Evolutionary conservation across 2,113 vertebrate genomes (phyloP), one percentile per base, ranked within the genome.

Genomic region (Cygnus buccinator): DNA sequence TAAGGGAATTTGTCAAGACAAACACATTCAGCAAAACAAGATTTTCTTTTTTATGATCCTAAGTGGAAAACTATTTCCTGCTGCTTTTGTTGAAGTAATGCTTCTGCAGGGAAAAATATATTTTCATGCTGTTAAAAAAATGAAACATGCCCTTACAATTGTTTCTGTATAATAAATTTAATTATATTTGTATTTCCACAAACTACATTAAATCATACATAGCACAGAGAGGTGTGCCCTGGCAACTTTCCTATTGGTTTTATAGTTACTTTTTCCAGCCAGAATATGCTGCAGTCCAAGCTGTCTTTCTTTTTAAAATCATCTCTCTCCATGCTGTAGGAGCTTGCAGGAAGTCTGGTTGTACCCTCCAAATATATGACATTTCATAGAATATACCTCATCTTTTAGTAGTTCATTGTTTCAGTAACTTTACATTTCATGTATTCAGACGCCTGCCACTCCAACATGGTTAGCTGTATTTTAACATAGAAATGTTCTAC

Each of bases 41-140:
- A 62, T 90, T 95, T 95, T 94, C 68, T 95, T 95, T 97, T 66
- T 96, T 95, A 82, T 31, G 78, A 94, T 92, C 55, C 52, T 94
- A 96, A 94, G 81, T 90, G 82, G 92, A 94, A 84, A 87, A 91
- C 61, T 61, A 50, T 89, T 89, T 94, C 95, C 89, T 94, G 81
- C 95, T 93, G 83, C 81, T 96, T 97, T 91, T 79, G 92, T 59
- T 94, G 63, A 85, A 75, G 66, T 75, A 86, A 94, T 89, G 89
- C 65, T 94, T 94, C 81, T 94, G 43, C n/a, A 73, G 75, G 87
- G 87, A 96, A 89, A 97, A 76, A 77, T 68, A 25, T 66, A 63
- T 93, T 92, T 96, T 87, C 59, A 52, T 83, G 91, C 33, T 26
- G 81, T 71, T 89, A 79, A 91, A 94, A 75, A 39, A 20, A 16